phyloP scores from a whole-genome alignment of 2,797 vertebrate genomes.

The Enteromius fasciolatus region DNA sequence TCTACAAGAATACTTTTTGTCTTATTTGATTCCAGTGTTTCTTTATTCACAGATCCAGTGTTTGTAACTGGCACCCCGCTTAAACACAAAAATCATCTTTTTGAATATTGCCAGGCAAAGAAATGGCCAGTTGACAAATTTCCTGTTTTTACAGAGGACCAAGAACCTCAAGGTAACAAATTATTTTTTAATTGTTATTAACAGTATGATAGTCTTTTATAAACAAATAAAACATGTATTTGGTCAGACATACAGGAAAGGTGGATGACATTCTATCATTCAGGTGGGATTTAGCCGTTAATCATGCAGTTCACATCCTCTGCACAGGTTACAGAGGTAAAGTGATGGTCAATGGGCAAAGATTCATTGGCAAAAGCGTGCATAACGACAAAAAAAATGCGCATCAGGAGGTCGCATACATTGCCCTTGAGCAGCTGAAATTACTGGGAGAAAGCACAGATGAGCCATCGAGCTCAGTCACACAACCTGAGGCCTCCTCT shows the following conservation, averaged over 20 bases:
- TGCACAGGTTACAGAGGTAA: slow-evolving; percentile 58
- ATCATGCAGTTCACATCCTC: neutral
- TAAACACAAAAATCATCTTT: slow-evolving; percentile 61
- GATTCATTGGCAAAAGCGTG: slow-evolving; percentile 34
- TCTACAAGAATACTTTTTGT: too few species aligned
- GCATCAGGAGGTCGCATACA: slow-evolving; percentile 63
- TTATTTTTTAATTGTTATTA: neutral
- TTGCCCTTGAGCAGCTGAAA: slow-evolving; percentile 45
- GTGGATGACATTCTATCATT: neutral
- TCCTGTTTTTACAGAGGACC: slow-evolving; percentile 52
- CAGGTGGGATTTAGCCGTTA: neutral
- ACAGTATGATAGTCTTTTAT: neutral
- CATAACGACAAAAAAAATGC: slow-evolving; percentile 44
- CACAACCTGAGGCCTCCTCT: neutral
- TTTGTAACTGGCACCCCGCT: slow-evolving; percentile 18
- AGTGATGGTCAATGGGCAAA: slow-evolving; percentile 53
- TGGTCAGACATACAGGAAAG: neutral
- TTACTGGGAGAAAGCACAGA: slow-evolving; percentile 6
- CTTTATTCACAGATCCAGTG: slow-evolving; percentile 52
- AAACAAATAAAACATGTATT: neutral
- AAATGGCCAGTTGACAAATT: slow-evolving; percentile 28
- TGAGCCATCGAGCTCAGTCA: slow-evolving; percentile 21
- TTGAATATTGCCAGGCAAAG: slow-evolving; percentile 49
- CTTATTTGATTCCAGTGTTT: neutral
- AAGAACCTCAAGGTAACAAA: slow-evolving; percentile 49